Evolutionary conservation across 2,113 vertebrate species (phyloP), one percentile per base, ranked within the genome.

Genomic region (Limnothrissa miodon): DNA sequence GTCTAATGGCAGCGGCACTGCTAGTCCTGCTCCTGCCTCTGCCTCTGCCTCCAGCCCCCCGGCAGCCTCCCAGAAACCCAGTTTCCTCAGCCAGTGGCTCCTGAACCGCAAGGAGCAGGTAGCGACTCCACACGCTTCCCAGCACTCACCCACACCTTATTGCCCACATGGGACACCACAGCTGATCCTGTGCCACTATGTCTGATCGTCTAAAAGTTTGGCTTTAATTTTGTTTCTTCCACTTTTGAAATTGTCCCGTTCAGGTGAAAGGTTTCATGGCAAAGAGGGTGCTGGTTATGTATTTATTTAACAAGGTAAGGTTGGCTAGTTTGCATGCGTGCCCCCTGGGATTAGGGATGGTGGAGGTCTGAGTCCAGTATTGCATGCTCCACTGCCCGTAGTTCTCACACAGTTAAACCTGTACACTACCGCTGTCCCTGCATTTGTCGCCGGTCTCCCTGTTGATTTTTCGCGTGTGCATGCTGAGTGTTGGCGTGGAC

Each of bases 301-400:
- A 99, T 94, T 96, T 98, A 90, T 98, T 99, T 94, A 97, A 96
- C 91, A 99, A 99, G 97, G 98, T 99, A 96, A 97, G 95, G 23
- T 39, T 78, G 83, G 29, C 62, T 56, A 59, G 39, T 82, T 5
- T 48, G 29, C n/a, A 33, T 66, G 59, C 25, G 84, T 88, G 85
- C 36, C 81, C 66, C 59, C 83, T 83, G 81, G 4, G 19, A 7
- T 10, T 21, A 59, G 33, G 19, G 5, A 33, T 80, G 79, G 81
- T 81, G 39, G 11, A 44, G 36, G 79, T 25, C 21, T 5, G 9
- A 78, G 78, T 82, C 39, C 29, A 82, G 66, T 78, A 45, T 78
- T 85, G 80, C 80, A 85, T 84, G 83, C 23, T 36, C 56, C 78
- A 70, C 21, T 45, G 39, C 33, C 70, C 8, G 23, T 45, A 19